Evolutionary conservation across 2,113 vertebrate genomes (phyloP).

Genomic region (Sula dactylatra): DNA sequence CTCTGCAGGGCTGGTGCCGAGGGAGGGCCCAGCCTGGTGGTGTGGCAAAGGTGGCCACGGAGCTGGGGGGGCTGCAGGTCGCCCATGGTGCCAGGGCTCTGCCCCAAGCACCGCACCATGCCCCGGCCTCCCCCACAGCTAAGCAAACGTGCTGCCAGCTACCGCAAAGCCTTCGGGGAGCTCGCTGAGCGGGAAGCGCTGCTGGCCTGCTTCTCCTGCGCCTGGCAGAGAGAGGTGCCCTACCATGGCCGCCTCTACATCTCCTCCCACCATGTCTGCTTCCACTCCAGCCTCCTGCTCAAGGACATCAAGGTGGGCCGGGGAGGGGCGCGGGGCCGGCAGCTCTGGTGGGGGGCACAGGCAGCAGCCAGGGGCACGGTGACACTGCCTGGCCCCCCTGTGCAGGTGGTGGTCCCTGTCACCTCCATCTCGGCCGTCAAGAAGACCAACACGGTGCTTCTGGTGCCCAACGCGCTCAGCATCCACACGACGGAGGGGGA

Average conservation of each 20-base stretch:
- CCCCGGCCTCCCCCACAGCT: background rate
- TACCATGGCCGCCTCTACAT: constrained; percentile 85
- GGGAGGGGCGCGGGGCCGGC: fast-evolving
- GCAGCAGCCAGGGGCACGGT: background rate
- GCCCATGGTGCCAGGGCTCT: background rate
- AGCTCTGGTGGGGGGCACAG: fast-evolving
- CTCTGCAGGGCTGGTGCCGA: fast-evolving
- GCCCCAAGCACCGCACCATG: fast-evolving
- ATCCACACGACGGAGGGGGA: constrained; percentile 79
- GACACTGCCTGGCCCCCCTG: background rate
- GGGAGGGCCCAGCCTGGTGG: background rate
- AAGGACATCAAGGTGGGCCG: constrained; percentile 81
- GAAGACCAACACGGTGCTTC: constrained; percentile 85
- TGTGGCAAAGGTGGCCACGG: fast-evolving
- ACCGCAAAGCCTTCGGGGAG: constrained; percentile 82
- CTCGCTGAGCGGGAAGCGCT: constrained; percentile 74
- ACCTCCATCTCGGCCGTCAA: constrained; percentile 75
- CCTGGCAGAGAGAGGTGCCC: constrained; percentile 85
- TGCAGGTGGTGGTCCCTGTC: constrained; percentile 78
- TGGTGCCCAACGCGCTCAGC: constrained; percentile 87
- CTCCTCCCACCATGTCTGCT: constrained; percentile 78
- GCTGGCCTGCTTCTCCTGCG: constrained; percentile 83
- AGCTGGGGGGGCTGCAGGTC: background rate
- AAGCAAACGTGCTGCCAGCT: constrained; percentile 76
- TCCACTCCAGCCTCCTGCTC: constrained; percentile 82